Base-by-base conservation (phyloP, 2,113 vertebrate species). In the Suncus etruscus region DNA sequence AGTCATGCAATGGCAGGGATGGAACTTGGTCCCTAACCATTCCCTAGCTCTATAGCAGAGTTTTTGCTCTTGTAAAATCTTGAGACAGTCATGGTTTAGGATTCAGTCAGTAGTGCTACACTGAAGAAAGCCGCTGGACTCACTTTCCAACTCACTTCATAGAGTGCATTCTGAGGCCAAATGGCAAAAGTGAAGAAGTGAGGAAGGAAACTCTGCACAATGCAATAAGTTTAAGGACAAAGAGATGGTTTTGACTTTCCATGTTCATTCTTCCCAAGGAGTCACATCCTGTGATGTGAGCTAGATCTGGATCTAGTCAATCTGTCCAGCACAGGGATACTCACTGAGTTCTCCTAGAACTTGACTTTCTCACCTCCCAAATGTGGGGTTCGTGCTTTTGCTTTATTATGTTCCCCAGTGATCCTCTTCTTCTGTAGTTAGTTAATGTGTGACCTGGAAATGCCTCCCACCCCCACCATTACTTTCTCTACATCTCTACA, bases 131-230 rank as follows among this genome's bases (percentile, higher is more conserved):
- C 39, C 39, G 39, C 39, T 39, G 39, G 39, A 39, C 39, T 39
- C 39, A 39, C 39, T 39, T 39, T 39, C 3, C 39, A 39, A 39
- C 39, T 39, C 39, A 39, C 39, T 39, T 39, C 39, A 39, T 39
- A 39, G 39, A 39, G 5, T 39, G 39, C 65, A 15, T 27, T 3
- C 39, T 48, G 61, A 65, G 51, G 87, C 70, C 50, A 78, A 48
- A 83, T 93, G 68, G 61, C 82, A 31, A 78, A 47, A 72, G 18
- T 73, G 77, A 79, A 84, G 92, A 94, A 91, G 85, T 86, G 87
- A 84, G 24, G 10, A 65, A 39, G 45, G 78, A 79, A 22, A 45
- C n/a, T 74, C 86, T 88, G 51, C 11, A 16, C 76, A 14, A 85
- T 61, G 45, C 18, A 22, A 69, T 12, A 82, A 89, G 50, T 91